A percentile compares a stretch with the other conserved stretches of the same genome.
Conservation (phyloP, 2,888 invertebrate species). For the Lamellibrachia satsuma region DNA sequence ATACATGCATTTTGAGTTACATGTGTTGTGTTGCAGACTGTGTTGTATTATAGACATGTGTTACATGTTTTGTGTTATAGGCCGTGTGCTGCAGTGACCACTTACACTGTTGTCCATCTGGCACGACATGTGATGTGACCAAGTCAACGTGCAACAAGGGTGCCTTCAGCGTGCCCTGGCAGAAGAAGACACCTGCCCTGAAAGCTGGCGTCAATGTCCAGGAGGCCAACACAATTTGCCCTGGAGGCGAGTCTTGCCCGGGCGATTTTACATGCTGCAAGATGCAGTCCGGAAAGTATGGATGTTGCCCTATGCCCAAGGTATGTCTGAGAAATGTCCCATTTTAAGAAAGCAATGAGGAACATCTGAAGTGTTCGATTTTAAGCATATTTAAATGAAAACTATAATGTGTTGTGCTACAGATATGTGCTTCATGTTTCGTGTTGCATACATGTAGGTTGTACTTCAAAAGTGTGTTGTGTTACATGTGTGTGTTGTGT, state of each 20-base stretch:
- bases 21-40: not conserved
- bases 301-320: constrained; percentile 19
- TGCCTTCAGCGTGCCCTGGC: not conserved
- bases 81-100: constrained; percentile 48
- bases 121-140: constrained; percentile 43
- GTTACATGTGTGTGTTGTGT: not conserved
- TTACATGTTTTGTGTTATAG: constrained; percentile 17
- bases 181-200: not conserved
- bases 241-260: not conserved
- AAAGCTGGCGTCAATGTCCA: not conserved
- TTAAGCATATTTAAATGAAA: no score
- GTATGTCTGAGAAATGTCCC: not conserved
- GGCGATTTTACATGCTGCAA: not conserved
- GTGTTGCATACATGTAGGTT: not conserved
- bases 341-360: no score
- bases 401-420: no score
- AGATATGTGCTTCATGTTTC: no score
- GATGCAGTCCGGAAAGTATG: constrained; percentile 7
- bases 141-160: not conserved
- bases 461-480: not conserved
- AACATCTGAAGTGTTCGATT: no score
- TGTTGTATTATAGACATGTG: no score
- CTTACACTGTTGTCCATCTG: constrained; percentile 55
- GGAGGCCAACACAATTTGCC: not conserved
- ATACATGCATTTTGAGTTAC: not conserved